Percentiles rank a stretch among this genome's conserved stretches.
These are phyloP conservation scores for Cheirogaleus major DNA, from an alignment of 2,797 vertebrate genomes.

Conservation along the genomic window DNA sequence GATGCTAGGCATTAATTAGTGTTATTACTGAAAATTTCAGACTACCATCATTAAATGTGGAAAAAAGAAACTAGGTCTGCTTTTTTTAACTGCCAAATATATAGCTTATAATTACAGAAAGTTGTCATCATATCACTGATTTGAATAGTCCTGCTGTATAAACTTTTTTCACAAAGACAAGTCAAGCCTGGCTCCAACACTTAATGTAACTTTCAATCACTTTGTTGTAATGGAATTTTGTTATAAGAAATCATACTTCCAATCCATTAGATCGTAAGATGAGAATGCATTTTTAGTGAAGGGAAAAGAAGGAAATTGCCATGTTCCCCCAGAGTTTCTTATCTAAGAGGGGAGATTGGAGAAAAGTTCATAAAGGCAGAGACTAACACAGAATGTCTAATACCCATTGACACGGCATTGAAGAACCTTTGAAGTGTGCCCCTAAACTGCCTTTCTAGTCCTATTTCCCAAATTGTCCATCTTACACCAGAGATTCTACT, in stretches of 20 bases:
- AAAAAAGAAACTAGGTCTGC: neutral
- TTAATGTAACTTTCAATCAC: neutral
- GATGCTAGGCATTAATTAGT: constrained; percentile 54
- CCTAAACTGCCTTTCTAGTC: neutral
- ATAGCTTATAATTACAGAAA: constrained; percentile 57
- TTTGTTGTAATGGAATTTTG: constrained; percentile 27
- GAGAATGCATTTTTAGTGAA: neutral
- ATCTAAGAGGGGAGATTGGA: neutral
- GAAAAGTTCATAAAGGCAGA: neutral
- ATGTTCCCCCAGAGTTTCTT: neutral
- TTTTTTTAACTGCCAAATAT: constrained; percentile 6
- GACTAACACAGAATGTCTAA: neutral
- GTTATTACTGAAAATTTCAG: constrained; percentile 52
- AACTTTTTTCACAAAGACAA: neutral
- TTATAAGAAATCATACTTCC: constrained; percentile 30
- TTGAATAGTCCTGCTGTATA: constrained; percentile 12
- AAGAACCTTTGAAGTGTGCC: neutral
- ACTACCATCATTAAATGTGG: constrained; percentile 37
- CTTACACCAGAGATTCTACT: neutral
- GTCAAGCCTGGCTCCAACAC: neutral
- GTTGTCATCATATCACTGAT: neutral
- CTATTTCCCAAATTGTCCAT: neutral
- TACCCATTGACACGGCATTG: neutral
- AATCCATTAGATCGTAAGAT: neutral
- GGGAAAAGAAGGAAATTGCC: neutral